A percentile compares a stretch with the other conserved stretches of the same genome.
These are phyloP conservation scores for Protomyctophum bolini DNA, from an alignment of 2,113 vertebrate genomes.

Conservation along the genomic window DNA sequence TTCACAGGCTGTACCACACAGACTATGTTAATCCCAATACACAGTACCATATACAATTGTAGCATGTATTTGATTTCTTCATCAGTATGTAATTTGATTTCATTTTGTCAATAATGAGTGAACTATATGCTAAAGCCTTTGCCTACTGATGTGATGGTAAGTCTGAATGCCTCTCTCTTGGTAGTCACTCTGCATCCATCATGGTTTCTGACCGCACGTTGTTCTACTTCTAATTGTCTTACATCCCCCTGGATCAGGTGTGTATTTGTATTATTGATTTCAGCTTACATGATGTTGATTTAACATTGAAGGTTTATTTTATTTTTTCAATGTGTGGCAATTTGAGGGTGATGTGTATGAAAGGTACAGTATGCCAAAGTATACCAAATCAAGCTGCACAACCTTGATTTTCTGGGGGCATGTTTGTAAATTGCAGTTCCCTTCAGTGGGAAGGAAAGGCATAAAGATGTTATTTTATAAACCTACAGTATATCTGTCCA, in stretches of 20 bases:
- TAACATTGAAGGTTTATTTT: not conserved
- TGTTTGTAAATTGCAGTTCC: slow-evolving; percentile 1
- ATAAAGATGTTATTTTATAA: slow-evolving; percentile 27
- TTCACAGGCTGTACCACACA: not conserved
- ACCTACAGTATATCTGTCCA: slow-evolving; percentile 21
- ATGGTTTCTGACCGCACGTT: slow-evolving; percentile 34
- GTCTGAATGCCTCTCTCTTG: slow-evolving; percentile 34
- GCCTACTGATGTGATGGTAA: slow-evolving; percentile 40
- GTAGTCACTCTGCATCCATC: slow-evolving; percentile 14
- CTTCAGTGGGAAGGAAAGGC: not conserved
- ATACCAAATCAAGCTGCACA: slow-evolving; percentile 6
- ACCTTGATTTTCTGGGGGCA: not conserved
- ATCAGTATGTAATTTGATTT: slow-evolving; percentile 4
- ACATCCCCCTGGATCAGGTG: slow-evolving; percentile 1
- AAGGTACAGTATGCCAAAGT: not conserved
- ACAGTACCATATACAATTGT: not conserved
- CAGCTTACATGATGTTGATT: not conserved
- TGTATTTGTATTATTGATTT: slow-evolving; percentile 2
- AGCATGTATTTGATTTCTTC: slow-evolving; percentile 23
- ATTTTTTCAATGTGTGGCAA: slow-evolving; percentile 13
- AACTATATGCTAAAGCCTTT: slow-evolving; percentile 17
- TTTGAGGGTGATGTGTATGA: slow-evolving; percentile 4
- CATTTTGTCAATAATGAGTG: slow-evolving; percentile 19
- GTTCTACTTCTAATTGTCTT: slow-evolving; percentile 3
- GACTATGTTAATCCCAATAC: not conserved